Base-by-base conservation (phyloP, 53 echinoderm and acorn worm species). In the Pentamera pediparva region DNA sequence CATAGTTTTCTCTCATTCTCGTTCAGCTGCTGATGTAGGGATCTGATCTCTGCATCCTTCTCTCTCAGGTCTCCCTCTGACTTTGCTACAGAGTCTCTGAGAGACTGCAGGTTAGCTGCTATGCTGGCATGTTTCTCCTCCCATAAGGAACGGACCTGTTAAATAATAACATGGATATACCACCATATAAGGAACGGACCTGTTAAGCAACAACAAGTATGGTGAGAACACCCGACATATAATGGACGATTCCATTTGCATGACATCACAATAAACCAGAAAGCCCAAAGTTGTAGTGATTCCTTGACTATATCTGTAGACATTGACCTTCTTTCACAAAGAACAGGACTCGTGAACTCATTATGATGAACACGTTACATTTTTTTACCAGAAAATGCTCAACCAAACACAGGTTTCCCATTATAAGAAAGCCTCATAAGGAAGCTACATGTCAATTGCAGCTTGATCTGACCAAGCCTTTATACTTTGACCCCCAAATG, bases 11-110 rank as follows among this genome's bases (percentile, higher is more conserved):
- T 78, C n/a, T 82, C 65, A 22, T 73, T 61, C 29, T 89, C 85
- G 24, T 79, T 81, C 50, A 89, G 75, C 43, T 89, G 82, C 82
- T 89, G 85, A 32, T 85, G 89, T 8, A 82, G 65, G 27, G 62
- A 38, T 45, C 85, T 59, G 36, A 82, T 54, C 34, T 89, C 85
- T 51, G 77, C 82, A 12, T 89, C 89, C 32, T 86, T 77, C 28
- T 70, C 32, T 31, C 77, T 82, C 18, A 77, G 22, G 45, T 74
- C 82, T 58, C 82, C 62, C 60, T 89, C 82, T 33, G 78, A 37
- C 43, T 79, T 56, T 18, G 72, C 70, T 2, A 89, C 38, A 35
- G 85, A 81, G 40, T 89, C 77, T 55, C 80, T 89, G 20, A 89
- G 82, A 31, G 78, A 73, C 6, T 76, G 76, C 41, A 89, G 40